phyloP scores from a whole-genome alignment of 2,888 invertebrate genomes.

The Megalurothrips usitatus region DNA sequence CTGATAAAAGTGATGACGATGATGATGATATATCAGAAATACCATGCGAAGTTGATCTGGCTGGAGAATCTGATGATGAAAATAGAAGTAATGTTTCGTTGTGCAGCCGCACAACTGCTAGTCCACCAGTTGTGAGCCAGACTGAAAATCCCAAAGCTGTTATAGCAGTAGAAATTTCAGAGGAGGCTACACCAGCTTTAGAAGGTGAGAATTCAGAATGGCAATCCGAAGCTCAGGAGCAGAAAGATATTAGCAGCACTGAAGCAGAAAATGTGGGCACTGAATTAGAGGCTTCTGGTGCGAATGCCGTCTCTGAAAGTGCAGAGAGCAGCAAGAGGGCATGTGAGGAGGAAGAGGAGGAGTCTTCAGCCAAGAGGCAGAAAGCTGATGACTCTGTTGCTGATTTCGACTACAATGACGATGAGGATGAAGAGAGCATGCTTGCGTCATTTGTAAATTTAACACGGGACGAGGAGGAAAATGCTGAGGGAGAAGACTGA shows the following conservation, averaged over 20 bases:
- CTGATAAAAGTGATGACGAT: conserved; percentile 8
- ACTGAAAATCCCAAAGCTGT: not conserved
- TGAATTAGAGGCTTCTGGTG: not conserved
- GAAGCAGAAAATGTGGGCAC: not conserved
- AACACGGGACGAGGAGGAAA: not conserved
- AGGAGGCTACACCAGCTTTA: not conserved
- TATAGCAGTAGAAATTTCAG: not conserved
- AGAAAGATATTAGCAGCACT: not conserved
- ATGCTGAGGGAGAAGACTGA: not conserved
- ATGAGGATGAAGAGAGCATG: not conserved
- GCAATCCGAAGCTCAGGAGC: not conserved
- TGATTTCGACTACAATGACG: not conserved
- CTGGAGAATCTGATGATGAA: not conserved
- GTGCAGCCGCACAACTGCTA: not conserved
- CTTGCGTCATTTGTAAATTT: not conserved
- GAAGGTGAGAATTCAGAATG: not conserved
- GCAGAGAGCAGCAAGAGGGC: not conserved
- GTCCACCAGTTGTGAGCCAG: not conserved
- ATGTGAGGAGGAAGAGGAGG: not conserved
- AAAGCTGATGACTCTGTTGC: not conserved
- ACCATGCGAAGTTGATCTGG: not conserved
- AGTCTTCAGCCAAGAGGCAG: not conserved
- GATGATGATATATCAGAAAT: conserved; percentile 1
- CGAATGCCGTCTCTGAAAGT: not conserved
- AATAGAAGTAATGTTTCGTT: not conserved